These are phyloP conservation scores for Conus ventricosus DNA, from an alignment of 1,140 invertebrate genomes.

Conservation along the genomic window DNA sequence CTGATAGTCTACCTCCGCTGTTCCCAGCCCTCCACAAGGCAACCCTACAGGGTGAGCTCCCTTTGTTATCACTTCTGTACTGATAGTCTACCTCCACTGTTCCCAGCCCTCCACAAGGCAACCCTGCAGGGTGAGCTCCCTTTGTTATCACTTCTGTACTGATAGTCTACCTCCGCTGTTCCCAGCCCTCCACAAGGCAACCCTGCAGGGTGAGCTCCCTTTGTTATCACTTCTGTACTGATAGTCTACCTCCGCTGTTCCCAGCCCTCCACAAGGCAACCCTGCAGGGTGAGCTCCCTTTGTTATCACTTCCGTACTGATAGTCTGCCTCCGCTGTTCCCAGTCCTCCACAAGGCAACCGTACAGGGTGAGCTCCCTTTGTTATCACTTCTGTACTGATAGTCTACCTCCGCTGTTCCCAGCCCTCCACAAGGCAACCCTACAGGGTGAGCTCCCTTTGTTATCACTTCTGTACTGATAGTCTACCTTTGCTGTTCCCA, in stretches of 20 bases:
- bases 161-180: neutral
- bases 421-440: neutral
- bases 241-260: constrained; percentile 88
- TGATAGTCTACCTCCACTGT: neutral
- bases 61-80: neutral
- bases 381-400: neutral
- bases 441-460: no score
- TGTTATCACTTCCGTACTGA: neutral
- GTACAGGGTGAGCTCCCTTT: neutral
- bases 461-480: no score
- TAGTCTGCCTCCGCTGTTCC: neutral
- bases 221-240: no score
- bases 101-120: neutral
- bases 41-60: neutral
- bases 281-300: neutral
- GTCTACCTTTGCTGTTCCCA: constrained; percentile 86
- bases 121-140: neutral
- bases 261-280: neutral
- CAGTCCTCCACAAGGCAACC: neutral
- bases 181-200: neutral
- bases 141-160: neutral
- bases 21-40: constrained; percentile 62
- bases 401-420: neutral
- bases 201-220: rapidly evolving
- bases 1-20: constrained; percentile 90